Conservation (phyloP, 2,113 vertebrate genomes). For the Hippocampus zosterae region DNA sequence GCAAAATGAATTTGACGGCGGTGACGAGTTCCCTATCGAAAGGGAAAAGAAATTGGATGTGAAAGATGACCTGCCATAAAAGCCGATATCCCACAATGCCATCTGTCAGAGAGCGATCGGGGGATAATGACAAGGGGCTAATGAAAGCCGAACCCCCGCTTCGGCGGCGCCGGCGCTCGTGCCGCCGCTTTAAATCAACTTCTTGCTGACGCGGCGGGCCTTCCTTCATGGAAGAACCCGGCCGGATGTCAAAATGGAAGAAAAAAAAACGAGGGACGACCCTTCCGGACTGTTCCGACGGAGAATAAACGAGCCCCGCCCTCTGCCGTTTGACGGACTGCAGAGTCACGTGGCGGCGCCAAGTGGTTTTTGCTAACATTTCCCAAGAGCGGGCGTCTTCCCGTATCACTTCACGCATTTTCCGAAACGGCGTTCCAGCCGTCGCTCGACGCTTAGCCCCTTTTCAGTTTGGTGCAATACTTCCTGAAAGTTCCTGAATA, state of each 20-base stretch:
- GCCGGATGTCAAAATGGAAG: conserved; percentile 40
- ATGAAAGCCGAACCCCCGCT: conserved; percentile 73
- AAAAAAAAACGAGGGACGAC: conserved; percentile 21
- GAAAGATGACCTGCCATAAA: conserved; percentile 76
- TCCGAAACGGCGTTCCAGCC: no score
- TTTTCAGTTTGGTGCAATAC: neutral
- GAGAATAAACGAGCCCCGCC: neutral
- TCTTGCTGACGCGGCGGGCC: conserved; percentile 66
- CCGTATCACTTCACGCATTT: neutral
- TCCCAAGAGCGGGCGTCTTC: neutral
- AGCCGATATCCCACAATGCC: conserved; percentile 75
- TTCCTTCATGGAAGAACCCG: conserved; percentile 31
- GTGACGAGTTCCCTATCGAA: conserved; percentile 73
- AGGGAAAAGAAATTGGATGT: conserved; percentile 75
- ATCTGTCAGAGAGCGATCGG: conserved; percentile 69
- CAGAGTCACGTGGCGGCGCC: conserved; percentile 14
- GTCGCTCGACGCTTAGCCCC: neutral
- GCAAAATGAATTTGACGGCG: conserved; percentile 76
- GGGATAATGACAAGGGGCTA: conserved; percentile 66
- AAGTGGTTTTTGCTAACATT: no score
- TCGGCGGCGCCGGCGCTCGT: conserved; percentile 36
- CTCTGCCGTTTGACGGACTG: neutral
- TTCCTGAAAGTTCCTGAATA: neutral
- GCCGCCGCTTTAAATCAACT: conserved; percentile 65
- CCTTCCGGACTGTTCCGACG: conserved; percentile 19